phyloP scores from a whole-genome alignment of 2,113 vertebrate genomes.

The Anser cygnoides region DNA sequence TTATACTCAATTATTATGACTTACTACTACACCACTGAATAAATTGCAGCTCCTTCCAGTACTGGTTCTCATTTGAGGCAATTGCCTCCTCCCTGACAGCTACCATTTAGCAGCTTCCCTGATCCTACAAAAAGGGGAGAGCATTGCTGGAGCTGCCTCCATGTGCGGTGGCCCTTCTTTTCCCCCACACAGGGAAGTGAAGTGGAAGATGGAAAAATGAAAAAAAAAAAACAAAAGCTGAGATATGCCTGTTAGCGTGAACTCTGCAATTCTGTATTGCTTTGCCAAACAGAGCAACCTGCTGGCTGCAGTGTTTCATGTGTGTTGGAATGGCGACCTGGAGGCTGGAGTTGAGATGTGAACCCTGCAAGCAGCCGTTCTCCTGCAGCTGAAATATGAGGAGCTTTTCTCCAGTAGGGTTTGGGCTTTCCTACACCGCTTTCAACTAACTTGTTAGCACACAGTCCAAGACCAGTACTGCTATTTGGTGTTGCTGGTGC shows the following conservation, averaged over 20 bases:
- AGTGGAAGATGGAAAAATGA: background rate
- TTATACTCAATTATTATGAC: background rate
- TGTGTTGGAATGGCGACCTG: background rate
- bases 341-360: background rate
- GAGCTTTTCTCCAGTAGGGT: background rate
- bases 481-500: background rate
- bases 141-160: background rate
- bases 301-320: background rate
- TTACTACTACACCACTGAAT: background rate
- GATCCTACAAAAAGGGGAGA: background rate
- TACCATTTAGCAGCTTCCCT: background rate
- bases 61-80: background rate
- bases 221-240: background rate
- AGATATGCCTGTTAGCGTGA: background rate
- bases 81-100: background rate
- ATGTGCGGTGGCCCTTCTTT: fast-evolving
- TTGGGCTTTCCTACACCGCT: background rate
- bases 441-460: background rate
- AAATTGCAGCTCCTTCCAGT: background rate
- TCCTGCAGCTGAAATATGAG: background rate
- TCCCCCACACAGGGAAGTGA: background rate
- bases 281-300: background rate
- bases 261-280: background rate
- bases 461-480: background rate
- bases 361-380: fast-evolving